phyloP scores from a whole-genome alignment of 1,140 invertebrate genomes.

The Idris sp. region DNA sequence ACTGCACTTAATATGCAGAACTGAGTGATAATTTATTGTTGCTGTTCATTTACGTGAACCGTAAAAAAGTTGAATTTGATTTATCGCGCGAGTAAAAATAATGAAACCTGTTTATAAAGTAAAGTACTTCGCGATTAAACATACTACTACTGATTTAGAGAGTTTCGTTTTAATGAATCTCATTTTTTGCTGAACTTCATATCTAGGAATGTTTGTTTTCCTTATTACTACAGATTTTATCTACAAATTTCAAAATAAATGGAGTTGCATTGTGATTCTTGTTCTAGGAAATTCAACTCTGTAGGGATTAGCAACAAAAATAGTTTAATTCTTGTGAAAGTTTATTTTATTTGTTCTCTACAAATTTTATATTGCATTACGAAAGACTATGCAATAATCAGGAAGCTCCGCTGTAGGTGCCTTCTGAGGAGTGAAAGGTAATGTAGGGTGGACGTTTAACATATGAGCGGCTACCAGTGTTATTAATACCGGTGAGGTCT shows the following conservation, averaged over 20 bases:
- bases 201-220: too few relatives aligned
- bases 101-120: constrained; percentile 67
- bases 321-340: too few relatives aligned
- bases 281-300: too few relatives aligned
- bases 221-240: too few relatives aligned
- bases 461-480: constrained; percentile 78
- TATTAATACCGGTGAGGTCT: constrained; percentile 75
- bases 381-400: constrained; percentile 48
- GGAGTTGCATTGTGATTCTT: too few relatives aligned
- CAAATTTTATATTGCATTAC: too few relatives aligned
- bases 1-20: constrained; percentile 14
- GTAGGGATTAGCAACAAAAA: too few relatives aligned
- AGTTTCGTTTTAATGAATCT: constrained; percentile 58
- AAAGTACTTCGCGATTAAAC: constrained; percentile 59
- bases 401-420: constrained; percentile 57
- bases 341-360: too few relatives aligned
- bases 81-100: constrained; percentile 64
- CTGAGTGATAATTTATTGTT: constrained; percentile 52
- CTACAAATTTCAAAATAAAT: too few relatives aligned
- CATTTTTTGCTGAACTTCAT: too few relatives aligned
- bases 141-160: constrained; percentile 62
- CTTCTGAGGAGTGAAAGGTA: constrained; percentile 59
- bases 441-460: constrained; percentile 77
- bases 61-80: constrained; percentile 63
- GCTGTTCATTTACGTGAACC: constrained; percentile 46